Conservation (phyloP, 2,888 invertebrate species). For the Notocelia uddmanniana region DNA sequence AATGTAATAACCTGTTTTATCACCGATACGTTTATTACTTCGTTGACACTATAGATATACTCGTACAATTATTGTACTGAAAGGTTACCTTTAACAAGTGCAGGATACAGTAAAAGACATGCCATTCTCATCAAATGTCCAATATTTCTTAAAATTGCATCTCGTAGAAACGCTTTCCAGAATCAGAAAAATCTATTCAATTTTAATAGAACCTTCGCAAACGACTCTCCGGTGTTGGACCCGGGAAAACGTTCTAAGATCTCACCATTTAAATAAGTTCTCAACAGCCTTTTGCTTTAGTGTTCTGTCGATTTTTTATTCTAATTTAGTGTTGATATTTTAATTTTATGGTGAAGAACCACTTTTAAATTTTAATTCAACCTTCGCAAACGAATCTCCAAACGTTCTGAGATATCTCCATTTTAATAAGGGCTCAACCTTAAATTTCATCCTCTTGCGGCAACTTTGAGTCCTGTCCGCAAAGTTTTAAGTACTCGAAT, state of each 20-base stretch:
- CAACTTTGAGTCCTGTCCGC: background rate
- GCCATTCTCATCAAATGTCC: too few relatives aligned
- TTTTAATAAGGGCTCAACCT: constrained; percentile 21
- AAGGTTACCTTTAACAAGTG: constrained; percentile 4
- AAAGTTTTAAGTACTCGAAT: constrained; percentile 19
- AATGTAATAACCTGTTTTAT: constrained; percentile 45
- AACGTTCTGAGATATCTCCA: background rate
- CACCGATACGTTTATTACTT: constrained; percentile 33
- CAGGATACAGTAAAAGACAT: background rate
- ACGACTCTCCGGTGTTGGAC: too few relatives aligned
- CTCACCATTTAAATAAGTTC: too few relatives aligned
- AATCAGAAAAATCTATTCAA: too few relatives aligned
- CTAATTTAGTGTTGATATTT: background rate
- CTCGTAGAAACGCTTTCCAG: too few relatives aligned
- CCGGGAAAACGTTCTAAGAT: too few relatives aligned
- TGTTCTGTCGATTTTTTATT: too few relatives aligned
- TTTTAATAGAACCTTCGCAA: too few relatives aligned
- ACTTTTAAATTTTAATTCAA: constrained; percentile 9
- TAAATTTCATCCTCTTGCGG: constrained; percentile 11
- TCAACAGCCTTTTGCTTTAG: too few relatives aligned
- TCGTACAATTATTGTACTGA: constrained; percentile 8
- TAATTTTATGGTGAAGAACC: background rate
- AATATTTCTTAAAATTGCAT: too few relatives aligned
- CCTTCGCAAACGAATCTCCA: background rate
- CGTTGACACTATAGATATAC: constrained; percentile 16